Conservation (phyloP, 2,797 vertebrate species). For the Myripristis jacobus region DNA sequence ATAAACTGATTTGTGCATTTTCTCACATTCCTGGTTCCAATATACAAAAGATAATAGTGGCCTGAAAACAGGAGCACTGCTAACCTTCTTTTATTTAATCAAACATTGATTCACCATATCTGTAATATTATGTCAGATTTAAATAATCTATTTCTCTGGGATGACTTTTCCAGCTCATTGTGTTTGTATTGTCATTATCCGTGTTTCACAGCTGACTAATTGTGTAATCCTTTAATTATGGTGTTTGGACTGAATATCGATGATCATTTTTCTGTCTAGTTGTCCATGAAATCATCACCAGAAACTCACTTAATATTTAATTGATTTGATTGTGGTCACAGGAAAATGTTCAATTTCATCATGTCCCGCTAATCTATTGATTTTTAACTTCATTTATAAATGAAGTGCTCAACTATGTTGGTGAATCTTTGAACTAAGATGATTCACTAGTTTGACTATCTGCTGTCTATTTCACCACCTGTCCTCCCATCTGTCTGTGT, state of each 20-base stretch:
- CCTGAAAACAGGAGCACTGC: constrained; percentile 42
- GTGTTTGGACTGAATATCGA: constrained; percentile 55
- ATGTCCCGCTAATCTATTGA: constrained; percentile 25
- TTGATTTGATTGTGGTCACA: constrained; percentile 36
- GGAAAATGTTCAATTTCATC: constrained; percentile 13
- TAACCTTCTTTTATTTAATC: constrained; percentile 56
- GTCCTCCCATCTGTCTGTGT: constrained; percentile 27
- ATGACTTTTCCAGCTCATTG: constrained; percentile 20
- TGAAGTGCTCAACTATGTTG: not conserved
- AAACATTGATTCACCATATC: constrained; percentile 56
- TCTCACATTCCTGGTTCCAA: constrained; percentile 29
- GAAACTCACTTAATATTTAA: constrained; percentile 11
- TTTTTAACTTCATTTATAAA: constrained; percentile 12
- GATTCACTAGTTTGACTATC: constrained; percentile 4
- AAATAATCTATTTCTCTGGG: constrained; percentile 31
- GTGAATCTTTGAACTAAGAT: constrained; percentile 18
- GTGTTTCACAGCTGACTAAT: constrained; percentile 61
- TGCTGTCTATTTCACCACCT: not conserved
- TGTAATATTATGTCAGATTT: constrained; percentile 53
- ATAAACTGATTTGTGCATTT: constrained; percentile 33
- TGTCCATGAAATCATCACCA: constrained; percentile 38
- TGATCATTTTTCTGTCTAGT: constrained; percentile 29
- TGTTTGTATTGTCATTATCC: constrained; percentile 45
- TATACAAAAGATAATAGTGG: constrained; percentile 26
- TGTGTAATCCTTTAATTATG: constrained; percentile 67